Conservation (phyloP, 1,140 invertebrate species). For the Orchestia grillus region DNA sequence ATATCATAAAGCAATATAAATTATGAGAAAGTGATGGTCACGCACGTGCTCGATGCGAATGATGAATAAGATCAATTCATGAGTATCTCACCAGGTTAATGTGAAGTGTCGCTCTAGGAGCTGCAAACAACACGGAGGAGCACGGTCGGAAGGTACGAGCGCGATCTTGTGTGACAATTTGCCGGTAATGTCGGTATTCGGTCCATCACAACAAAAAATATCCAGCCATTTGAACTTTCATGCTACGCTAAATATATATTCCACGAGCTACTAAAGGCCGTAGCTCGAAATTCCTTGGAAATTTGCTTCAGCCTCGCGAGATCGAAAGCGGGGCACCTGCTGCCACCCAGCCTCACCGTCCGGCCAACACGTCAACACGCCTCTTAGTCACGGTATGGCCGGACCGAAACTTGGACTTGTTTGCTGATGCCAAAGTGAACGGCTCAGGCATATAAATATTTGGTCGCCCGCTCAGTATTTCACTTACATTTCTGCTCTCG, state of each 20-base stretch:
- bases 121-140: not conserved
- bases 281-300: not conserved
- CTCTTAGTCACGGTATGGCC: not conserved
- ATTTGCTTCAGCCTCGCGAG: not conserved
- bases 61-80: not conserved
- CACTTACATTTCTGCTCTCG: not conserved
- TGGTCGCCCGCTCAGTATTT: not conserved
- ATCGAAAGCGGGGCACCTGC: not conserved
- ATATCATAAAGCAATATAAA: no score
- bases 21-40: no score
- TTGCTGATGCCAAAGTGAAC: conserved; percentile 2
- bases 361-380: no score
- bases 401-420: not conserved
- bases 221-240: not conserved
- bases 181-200: not conserved
- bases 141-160: not conserved
- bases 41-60: not conserved
- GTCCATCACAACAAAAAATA: not conserved
- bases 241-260: not conserved
- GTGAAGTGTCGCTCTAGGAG: not conserved
- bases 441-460: not conserved
- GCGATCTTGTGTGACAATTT: not conserved
- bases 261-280: not conserved
- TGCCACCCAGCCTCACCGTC: not conserved
- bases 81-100: not conserved